Evolutionary conservation across 2,888 invertebrate species (phyloP), one percentile per base, ranked within the genome.

Genomic region (Colostygia pectinataria): DNA sequence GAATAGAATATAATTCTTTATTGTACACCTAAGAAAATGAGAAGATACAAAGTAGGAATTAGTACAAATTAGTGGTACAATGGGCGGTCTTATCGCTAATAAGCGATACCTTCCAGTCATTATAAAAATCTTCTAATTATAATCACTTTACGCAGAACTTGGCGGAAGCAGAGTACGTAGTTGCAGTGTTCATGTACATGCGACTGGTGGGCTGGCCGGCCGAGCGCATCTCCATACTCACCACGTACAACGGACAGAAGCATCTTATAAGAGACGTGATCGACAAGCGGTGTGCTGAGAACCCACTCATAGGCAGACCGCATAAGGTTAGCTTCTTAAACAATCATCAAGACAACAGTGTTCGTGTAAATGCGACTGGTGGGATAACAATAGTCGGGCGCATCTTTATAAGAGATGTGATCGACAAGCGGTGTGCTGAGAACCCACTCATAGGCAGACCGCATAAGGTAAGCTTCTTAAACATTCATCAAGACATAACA

Each of bases 241-340:
- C 99, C 0, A 99, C 99, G 0, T 99, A 99, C 83, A 99, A 99
- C 80, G 99, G 99, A 0, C 99, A 99, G 83, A 99, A 99, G 76
- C 98, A 99, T 83, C 92, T 99, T 40, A 96, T 99, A 31, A 91
- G 99, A 1, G 99, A 99, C 82, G 98, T 99, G 4, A 95, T 99
- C 48, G 95, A 97, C 76, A 94, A 95, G 28, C 92, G 99, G 41
- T 99, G 99, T 82, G 97, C 97, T 0, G 95, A 94, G 53, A 99
- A 99, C 90, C 97, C 98, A 0, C 91, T 99, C 41, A 98, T 99
- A 63, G 99, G 99, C 10, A 91, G 94, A 69, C 98, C 98, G 0
- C 94, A 96, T 62, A 98, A 98, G 91, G 95, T 95, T 83, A 24
- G 15, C 2, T 9, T 13, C 8, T 12, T 36, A 9, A 18, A n/a